These are phyloP conservation scores for Zaprionus lineosus DNA, from an alignment of 2,888 invertebrate species.

Conservation along the genomic window DNA sequence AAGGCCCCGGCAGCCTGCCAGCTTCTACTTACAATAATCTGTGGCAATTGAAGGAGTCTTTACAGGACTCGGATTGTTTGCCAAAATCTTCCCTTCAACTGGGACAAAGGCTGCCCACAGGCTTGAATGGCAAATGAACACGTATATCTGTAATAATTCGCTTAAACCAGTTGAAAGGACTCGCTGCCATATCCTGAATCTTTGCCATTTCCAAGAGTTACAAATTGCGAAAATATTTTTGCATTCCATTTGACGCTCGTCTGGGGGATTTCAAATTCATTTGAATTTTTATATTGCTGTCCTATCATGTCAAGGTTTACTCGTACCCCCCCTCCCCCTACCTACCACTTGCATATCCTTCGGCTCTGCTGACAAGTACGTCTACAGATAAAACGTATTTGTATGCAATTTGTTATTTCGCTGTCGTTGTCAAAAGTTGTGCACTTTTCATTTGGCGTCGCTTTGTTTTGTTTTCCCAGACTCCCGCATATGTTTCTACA, in stretches of 20 bases:
- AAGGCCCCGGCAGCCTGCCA: slow-evolving; percentile 33
- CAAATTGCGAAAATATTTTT: too few relatives aligned
- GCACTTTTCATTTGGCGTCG: slow-evolving; percentile 43
- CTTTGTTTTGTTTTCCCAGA: slow-evolving; percentile 33
- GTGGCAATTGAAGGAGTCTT: slow-evolving; percentile 31
- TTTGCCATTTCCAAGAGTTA: too few relatives aligned
- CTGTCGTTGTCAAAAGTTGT: slow-evolving; percentile 39
- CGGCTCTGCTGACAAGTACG: slow-evolving; percentile 37
- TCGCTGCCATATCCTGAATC: too few relatives aligned
- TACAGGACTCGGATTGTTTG: slow-evolving; percentile 35
- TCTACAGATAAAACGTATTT: slow-evolving; percentile 44
- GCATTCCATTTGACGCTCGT: too few relatives aligned
- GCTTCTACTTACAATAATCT: slow-evolving; percentile 34
- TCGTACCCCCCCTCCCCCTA: neutral
- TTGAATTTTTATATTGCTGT: slow-evolving; percentile 8
- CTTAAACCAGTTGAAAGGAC: too few relatives aligned
- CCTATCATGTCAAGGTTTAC: slow-evolving; percentile 51
- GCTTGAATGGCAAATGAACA: too few relatives aligned
- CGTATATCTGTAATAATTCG: too few relatives aligned
- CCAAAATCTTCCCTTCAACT: slow-evolving; percentile 22
- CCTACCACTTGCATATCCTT: neutral
- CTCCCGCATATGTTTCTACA: neutral
- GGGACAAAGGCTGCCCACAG: slow-evolving; percentile 10
- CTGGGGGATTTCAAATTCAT: too few relatives aligned
- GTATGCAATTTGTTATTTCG: slow-evolving; percentile 53